Evolutionary conservation across 1,140 invertebrate genomes (phyloP).

Genomic region (Nilaparvata lugens): DNA sequence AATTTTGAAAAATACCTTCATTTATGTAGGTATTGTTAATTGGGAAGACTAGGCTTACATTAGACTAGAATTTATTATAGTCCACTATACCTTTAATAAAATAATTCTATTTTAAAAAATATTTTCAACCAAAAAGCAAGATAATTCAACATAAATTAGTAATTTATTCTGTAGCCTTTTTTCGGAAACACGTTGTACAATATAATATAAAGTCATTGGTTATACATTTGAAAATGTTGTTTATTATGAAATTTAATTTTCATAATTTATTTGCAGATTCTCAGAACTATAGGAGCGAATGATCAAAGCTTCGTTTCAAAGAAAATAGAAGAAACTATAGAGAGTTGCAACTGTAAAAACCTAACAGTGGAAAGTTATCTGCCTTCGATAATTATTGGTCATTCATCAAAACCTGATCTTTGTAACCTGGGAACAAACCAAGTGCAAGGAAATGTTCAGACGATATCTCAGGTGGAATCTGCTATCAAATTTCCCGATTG

Average conservation of each 20-base stretch:
- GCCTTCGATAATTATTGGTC: not conserved
- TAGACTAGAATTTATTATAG: no score
- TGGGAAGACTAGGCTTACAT: no score
- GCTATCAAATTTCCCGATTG: slow-evolving; percentile 43
- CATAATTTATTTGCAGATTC: slow-evolving; percentile 33
- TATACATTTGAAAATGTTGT: no score
- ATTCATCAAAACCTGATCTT: not conserved
- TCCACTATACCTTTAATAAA: no score
- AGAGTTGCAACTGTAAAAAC: slow-evolving; percentile 47
- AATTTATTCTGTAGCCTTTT: no score
- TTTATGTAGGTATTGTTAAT: no score
- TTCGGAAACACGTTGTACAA: no score
- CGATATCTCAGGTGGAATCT: not conserved
- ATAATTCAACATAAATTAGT: no score
- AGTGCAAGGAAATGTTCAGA: slow-evolving; percentile 10
- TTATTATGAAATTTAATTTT: no score
- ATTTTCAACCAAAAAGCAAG: not conserved
- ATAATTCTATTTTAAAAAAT: not conserved
- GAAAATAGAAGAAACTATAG: slow-evolving; percentile 49
- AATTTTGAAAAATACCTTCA: no score
- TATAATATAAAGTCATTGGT: no score
- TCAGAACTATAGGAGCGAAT: slow-evolving; percentile 45
- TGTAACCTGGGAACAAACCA: slow-evolving; percentile 28
- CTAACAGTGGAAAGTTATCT: slow-evolving; percentile 23
- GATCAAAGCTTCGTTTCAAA: slow-evolving; percentile 41